Base-by-base conservation (phyloP, 2,888 invertebrate species). In the Chaetogeoica ovagalla region DNA sequence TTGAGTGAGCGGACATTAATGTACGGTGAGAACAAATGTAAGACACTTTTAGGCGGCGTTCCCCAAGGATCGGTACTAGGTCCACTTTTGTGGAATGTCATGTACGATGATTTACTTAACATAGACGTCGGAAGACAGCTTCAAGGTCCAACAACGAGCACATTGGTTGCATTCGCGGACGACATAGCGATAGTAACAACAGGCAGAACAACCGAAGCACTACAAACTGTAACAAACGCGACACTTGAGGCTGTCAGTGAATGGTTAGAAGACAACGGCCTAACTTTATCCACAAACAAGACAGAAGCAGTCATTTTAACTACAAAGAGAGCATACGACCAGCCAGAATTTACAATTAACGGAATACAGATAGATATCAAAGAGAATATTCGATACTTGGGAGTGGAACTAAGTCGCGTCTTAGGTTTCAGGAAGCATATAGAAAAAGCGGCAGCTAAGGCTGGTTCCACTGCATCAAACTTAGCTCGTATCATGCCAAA, bases 381-480 rank as follows among this genome's bases (percentile, higher is more conserved):
- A 15, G 68, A 68, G 52, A 4, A 62, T 5, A 62, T 62, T n/a
- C 63, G 43, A 6, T 66, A 66, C 66, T 48, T 66, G 66, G 43
- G 66, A 43, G n/a, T n/a, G n/a, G n/a, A n/a, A n/a, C n/a, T n/a
- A n/a, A n/a, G n/a, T n/a, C n/a, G n/a, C n/a, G n/a, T n/a, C n/a
- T n/a, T n/a, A n/a, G n/a, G n/a, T n/a, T n/a, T n/a, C n/a, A n/a
- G n/a, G n/a, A n/a, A n/a, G n/a, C n/a, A n/a, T n/a, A n/a, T n/a
- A n/a, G n/a, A n/a, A n/a, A n/a, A n/a, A n/a, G n/a, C n/a, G n/a
- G 68, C 70, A 37, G 70, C 57, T 11, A 70, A 70, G 70, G 70
- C 57, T 11, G 9, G 37, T 9, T n/a, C 30, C 2, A 70, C 70
- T 1, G 37, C 70, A 30, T 37, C 57, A 2, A 37, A 15, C 57